Conservation (phyloP, 2,888 invertebrate genomes). For the Lasius platythorax region DNA sequence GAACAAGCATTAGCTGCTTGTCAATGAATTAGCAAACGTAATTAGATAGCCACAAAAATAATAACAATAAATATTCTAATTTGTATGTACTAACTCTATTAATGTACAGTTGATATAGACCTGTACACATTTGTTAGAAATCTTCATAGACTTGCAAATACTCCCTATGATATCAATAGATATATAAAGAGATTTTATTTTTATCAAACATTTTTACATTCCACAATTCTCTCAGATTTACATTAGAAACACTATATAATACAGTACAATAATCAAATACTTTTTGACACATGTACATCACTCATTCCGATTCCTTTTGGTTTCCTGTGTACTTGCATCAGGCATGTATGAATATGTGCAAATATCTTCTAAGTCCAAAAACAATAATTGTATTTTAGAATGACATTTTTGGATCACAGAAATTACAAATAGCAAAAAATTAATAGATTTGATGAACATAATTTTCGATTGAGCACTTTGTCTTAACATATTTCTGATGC, state of each 20-base stretch:
- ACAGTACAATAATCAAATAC: conserved; percentile 17
- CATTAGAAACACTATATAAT: conserved; percentile 51
- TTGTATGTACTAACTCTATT: background rate
- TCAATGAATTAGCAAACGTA: conserved; percentile 55
- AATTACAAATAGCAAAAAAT: conserved; percentile 10
- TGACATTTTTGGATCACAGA: background rate
- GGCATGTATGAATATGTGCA: background rate
- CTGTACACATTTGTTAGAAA: background rate
- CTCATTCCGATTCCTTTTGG: background rate
- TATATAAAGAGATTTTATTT: conserved; percentile 56
- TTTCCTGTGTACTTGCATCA: background rate
- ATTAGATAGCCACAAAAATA: background rate
- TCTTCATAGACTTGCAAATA: background rate
- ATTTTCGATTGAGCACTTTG: conserved; percentile 1
- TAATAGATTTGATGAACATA: background rate
- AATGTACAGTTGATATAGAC: background rate
- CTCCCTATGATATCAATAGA: background rate
- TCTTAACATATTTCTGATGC: background rate
- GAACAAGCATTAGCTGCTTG: conserved; percentile 91
- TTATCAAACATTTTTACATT: conserved; percentile 60
- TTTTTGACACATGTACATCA: conserved; percentile 33
- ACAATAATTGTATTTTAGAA: background rate
- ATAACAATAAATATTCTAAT: background rate
- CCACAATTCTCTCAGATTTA: conserved; percentile 40
- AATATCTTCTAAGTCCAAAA: background rate